phyloP scores from a whole-genome alignment of 2,888 invertebrate species.

The Drosophila falleni region DNA sequence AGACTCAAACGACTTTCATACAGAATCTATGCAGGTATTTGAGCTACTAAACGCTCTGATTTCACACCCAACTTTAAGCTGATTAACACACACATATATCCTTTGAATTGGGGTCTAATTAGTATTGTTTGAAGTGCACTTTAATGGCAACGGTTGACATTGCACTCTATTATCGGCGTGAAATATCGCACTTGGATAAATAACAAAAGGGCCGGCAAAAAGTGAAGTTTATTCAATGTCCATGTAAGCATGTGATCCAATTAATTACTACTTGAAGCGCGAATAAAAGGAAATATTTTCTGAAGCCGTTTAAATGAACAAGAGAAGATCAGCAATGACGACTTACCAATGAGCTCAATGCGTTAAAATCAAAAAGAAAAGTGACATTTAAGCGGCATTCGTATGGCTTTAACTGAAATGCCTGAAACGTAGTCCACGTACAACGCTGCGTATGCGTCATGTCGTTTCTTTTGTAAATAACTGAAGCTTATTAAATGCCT shows the following conservation, averaged over 20 bases:
- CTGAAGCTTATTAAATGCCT: conserved; percentile 80
- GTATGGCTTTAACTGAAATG: conserved; percentile 21
- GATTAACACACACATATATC: conserved; percentile 61
- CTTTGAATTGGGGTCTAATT: conserved; percentile 52
- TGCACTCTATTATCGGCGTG: conserved; percentile 29
- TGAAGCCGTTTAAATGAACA: conserved; percentile 28
- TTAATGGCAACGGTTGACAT: conserved; percentile 18
- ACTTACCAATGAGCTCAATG: conserved; percentile 36
- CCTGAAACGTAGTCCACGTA: conserved; percentile 8
- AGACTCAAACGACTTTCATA: conserved; percentile 39
- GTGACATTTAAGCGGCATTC: not conserved
- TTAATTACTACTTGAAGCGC: conserved; percentile 61
- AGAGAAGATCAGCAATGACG: conserved; percentile 21
- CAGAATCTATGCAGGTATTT: conserved; percentile 27
- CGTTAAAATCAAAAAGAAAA: not conserved
- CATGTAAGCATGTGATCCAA: conserved; percentile 43
- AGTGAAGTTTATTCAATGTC: conserved; percentile 25
- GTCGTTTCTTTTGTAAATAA: conserved; percentile 70
- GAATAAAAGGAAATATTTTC: conserved; percentile 41
- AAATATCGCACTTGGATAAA: conserved; percentile 61
- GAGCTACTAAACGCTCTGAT: conserved; percentile 53
- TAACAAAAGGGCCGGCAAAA: conserved; percentile 14
- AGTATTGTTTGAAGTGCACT: conserved; percentile 48
- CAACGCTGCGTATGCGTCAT: conserved; percentile 46
- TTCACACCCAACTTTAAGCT: conserved; percentile 66